These are phyloP conservation scores for Agrypnus murinus DNA, from an alignment of 2,888 invertebrate species.

Conservation along the genomic window DNA sequence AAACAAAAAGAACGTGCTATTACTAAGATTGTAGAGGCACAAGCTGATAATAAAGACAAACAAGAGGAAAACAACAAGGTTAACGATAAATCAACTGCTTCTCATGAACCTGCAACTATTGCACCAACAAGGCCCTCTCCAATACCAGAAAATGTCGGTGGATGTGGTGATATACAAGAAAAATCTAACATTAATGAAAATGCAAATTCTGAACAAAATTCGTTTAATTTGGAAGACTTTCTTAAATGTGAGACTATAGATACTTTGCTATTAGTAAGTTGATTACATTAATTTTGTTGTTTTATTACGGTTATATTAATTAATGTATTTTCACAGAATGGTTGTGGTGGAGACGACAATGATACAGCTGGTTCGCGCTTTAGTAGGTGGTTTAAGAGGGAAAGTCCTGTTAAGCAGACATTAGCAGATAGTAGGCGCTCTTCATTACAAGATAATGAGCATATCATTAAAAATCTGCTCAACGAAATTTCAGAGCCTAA, in stretches of 20 bases:
- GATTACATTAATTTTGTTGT: too few relatives aligned
- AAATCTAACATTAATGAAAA: background rate
- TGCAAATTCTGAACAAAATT: slow-evolving; percentile 53
- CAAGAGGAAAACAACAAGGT: slow-evolving; percentile 24
- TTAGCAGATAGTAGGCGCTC: slow-evolving; percentile 70
- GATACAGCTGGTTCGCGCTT: slow-evolving; percentile 79
- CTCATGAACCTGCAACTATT: background rate
- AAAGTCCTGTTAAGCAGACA: slow-evolving; percentile 73
- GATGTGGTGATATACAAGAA: slow-evolving; percentile 43
- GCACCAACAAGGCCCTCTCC: slow-evolving; percentile 63
- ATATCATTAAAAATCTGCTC: slow-evolving; percentile 77
- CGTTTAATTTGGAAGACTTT: slow-evolving; percentile 90
- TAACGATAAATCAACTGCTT: slow-evolving; percentile 55
- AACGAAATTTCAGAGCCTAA: slow-evolving; percentile 75
- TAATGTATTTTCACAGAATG: slow-evolving; percentile 74
- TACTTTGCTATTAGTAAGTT: slow-evolving; percentile 80
- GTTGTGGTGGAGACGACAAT: slow-evolving; percentile 76
- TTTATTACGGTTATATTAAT: background rate
- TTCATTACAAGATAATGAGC: slow-evolving; percentile 77
- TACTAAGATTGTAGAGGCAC: slow-evolving; percentile 37
- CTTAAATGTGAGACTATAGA: slow-evolving; percentile 87
- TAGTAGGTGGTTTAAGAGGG: slow-evolving; percentile 87
- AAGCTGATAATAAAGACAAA: slow-evolving; percentile 55
- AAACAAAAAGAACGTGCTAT: slow-evolving; percentile 67
- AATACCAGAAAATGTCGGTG: slow-evolving; percentile 64